Evolutionary conservation across 1,140 invertebrate genomes (phyloP), one percentile per base, ranked within the genome.

Genomic region (Diorhabda carinulata): DNA sequence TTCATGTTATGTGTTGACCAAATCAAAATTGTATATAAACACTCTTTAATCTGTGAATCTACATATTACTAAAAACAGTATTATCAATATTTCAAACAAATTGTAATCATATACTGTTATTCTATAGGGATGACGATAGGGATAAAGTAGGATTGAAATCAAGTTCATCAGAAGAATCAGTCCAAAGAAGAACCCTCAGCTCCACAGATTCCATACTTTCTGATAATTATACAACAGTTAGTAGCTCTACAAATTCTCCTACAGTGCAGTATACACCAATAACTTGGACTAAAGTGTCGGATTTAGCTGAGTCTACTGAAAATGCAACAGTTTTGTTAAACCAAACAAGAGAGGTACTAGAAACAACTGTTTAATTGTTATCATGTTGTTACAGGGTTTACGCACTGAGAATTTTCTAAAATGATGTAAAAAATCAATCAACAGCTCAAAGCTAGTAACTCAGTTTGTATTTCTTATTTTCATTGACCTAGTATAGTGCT

Each of bases 101-200:
- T 2, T 52, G 47, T 52, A 52, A 52, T 52, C 25, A 63, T 76
- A 9, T 40, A 60, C 42, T 25, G 9, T 61, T 61, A 3, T n/a
- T 5, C 57, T 81, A 76, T 70, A 89, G 88, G 75, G 88, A 89
- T 78, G 88, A 90, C 74, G 88, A 86, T 73, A 77, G 81, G 65
- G 85, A 89, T 66, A 87, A 87, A 76, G 78, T 84, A 43, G 85
- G 85, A 66, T 77, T 87, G 67, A 87, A 89, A 76, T 86, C 85
- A 3, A 81, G 81, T 73, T 86, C 86, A 43, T 86, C 86, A 44
- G 87, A 88, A 73, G 87, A 88, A 74, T 88, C 87, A 3, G 85
- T 88, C 78, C 78, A 86, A 69, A 78, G 87, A 70, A 81, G 87
- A 71, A 84, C 86, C 3, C 87, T 86, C 2, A 88, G 86, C 72